These are phyloP conservation scores for Arbacia lixula DNA, from an alignment of 53 echinoderm and acorn worm genomes.

Conservation along the genomic window DNA sequence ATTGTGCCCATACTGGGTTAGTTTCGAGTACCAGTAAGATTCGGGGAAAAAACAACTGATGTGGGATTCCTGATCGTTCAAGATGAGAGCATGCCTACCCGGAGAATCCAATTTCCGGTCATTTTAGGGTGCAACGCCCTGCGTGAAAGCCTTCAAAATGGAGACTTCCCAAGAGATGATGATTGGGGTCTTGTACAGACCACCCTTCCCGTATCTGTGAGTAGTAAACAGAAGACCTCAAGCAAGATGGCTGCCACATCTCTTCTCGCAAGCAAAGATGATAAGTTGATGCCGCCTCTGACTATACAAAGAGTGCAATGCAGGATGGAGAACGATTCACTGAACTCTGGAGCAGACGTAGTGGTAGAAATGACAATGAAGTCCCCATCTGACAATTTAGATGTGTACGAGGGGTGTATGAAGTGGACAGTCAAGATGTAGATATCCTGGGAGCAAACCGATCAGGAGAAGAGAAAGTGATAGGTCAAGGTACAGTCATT, in stretches of 20 bases:
- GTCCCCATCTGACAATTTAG: not conserved
- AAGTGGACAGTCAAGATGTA: not conserved
- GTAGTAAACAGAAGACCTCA: no score
- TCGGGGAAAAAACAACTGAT: not conserved
- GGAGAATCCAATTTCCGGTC: not conserved
- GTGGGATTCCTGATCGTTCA: not conserved
- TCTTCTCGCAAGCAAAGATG: not conserved
- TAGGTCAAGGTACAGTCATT: not conserved
- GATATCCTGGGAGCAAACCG: not conserved
- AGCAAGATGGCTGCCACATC: not conserved
- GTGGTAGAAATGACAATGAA: not conserved
- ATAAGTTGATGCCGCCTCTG: not conserved
- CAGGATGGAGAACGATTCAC: not conserved
- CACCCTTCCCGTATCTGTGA: not conserved
- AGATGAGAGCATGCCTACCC: not conserved
- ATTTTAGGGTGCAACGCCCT: constrained; percentile 1
- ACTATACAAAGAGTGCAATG: not conserved
- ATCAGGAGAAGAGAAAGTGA: not conserved
- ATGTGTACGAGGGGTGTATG: not conserved
- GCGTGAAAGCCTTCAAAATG: not conserved
- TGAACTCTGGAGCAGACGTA: no score
- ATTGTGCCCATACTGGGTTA: not conserved
- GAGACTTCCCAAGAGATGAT: not conserved
- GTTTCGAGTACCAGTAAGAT: not conserved
- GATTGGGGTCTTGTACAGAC: not conserved